These are phyloP conservation scores for Hylaeus anthracinus DNA, from an alignment of 1,140 invertebrate species.

Conservation along the genomic window DNA sequence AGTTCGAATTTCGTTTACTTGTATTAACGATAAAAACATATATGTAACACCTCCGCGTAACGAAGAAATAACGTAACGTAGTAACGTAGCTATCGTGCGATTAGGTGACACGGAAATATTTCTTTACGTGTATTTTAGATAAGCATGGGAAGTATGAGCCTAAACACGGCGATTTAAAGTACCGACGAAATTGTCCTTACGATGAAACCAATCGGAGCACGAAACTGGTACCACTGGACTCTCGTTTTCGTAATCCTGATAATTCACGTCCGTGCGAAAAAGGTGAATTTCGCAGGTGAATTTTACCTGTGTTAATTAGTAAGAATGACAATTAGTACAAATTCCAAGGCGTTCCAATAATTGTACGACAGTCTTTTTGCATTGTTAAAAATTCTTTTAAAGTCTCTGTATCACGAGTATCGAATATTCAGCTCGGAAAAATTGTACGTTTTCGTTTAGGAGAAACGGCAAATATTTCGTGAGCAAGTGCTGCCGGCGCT, in stretches of 20 bases:
- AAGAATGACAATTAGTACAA: no score
- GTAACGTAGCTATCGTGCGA: no score
- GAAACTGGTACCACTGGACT: constrained; percentile 25
- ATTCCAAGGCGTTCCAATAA: no score
- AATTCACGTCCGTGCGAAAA: constrained; percentile 19
- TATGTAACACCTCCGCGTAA: no score
- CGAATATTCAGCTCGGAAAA: background rate
- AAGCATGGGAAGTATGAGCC: background rate
- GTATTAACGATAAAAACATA: no score
- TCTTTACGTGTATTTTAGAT: constrained; percentile 25
- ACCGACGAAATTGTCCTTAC: background rate
- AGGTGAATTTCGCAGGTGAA: constrained; percentile 25
- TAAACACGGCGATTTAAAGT: background rate
- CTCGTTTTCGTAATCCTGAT: background rate
- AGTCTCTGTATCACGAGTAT: no score
- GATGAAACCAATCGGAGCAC: constrained; percentile 35
- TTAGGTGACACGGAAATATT: no score
- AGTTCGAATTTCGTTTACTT: no score
- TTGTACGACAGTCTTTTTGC: no score
- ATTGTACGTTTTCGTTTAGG: constrained; percentile 66
- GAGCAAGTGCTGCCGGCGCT: constrained; percentile 84
- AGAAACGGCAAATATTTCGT: constrained; percentile 85
- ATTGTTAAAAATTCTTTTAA: no score
- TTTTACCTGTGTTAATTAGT: no score
- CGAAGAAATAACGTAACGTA: no score